Percentiles rank a stretch among this genome's conserved stretches.
These are phyloP conservation scores for Cepaea hortensis DNA, from an alignment of 2,888 invertebrate species.

Conservation along the genomic window DNA sequence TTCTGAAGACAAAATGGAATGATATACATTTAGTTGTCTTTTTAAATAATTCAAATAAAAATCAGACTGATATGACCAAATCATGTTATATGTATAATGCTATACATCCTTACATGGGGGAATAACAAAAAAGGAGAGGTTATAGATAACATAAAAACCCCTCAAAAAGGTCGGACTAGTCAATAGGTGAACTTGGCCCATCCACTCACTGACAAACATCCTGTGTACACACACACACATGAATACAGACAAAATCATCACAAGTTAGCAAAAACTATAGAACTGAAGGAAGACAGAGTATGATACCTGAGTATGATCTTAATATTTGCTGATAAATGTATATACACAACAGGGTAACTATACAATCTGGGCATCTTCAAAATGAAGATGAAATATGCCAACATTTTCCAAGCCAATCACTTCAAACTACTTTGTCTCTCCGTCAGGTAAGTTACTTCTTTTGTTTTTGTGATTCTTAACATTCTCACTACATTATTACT, in stretches of 20 bases:
- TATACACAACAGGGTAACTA: no score
- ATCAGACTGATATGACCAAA: neutral
- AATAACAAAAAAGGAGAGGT: neutral
- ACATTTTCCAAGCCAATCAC: no score
- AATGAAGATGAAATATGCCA: no score
- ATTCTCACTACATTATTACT: no score
- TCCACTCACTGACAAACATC: slow-evolving; percentile 11
- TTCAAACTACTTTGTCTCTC: no score
- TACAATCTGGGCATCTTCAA: no score
- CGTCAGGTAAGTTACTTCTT: no score
- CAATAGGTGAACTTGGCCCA: slow-evolving; percentile 38
- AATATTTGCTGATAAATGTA: neutral
- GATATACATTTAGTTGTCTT: neutral
- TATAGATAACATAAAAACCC: slow-evolving; percentile 36
- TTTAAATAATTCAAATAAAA: neutral
- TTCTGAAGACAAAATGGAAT: neutral
- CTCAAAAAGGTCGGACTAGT: slow-evolving; percentile 48
- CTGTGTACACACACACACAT: neutral
- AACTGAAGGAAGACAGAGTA: neutral
- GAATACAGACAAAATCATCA: neutral
- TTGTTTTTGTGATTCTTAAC: no score
- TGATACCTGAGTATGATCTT: neutral
- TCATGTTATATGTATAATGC: neutral
- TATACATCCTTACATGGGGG: slow-evolving; percentile 3
- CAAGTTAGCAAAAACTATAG: neutral